These are phyloP conservation scores for Silvanus unidentatus DNA, from an alignment of 2,888 invertebrate genomes.

Conservation along the genomic window DNA sequence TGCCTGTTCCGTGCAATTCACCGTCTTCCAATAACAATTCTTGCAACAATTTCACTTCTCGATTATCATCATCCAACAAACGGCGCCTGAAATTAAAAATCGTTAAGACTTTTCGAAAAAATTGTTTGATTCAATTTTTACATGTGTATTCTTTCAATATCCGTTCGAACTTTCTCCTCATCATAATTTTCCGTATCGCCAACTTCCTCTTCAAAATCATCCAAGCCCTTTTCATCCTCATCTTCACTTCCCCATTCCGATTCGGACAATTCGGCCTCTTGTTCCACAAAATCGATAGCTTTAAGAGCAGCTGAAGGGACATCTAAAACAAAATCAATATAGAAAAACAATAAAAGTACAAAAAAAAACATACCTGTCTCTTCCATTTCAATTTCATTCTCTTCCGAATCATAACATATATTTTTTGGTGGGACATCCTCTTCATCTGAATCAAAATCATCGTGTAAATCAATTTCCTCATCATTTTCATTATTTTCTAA, in stretches of 20 bases:
- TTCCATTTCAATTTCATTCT: slow-evolving; percentile 58
- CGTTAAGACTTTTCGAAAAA: no score
- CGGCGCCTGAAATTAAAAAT: slow-evolving; percentile 57
- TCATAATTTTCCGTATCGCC: slow-evolving; percentile 82
- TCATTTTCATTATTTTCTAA: slow-evolving; percentile 30
- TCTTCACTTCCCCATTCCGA: slow-evolving; percentile 86
- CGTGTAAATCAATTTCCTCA: slow-evolving; percentile 39
- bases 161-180: slow-evolving; percentile 66
- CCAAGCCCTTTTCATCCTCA: slow-evolving; percentile 76
- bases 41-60: slow-evolving; percentile 76
- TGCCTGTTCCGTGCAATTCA: slow-evolving; percentile 70
- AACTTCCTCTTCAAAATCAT: slow-evolving; percentile 74
- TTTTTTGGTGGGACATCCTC: slow-evolving; percentile 43
- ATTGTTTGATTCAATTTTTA: slow-evolving; percentile 47
- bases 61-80: slow-evolving; percentile 80
- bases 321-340: background rate
- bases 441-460: slow-evolving; percentile 29
- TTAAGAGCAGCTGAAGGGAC: slow-evolving; percentile 33
- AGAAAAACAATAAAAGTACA: background rate
- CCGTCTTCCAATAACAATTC: slow-evolving; percentile 87
- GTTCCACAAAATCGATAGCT: slow-evolving; percentile 72
- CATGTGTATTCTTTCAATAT: slow-evolving; percentile 83
- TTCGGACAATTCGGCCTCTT: slow-evolving; percentile 88
- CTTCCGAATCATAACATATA: slow-evolving; percentile 78
- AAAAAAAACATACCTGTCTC: background rate